phyloP scores from a whole-genome alignment of 2,797 vertebrate species.

The Halcyon smyrnensis region DNA sequence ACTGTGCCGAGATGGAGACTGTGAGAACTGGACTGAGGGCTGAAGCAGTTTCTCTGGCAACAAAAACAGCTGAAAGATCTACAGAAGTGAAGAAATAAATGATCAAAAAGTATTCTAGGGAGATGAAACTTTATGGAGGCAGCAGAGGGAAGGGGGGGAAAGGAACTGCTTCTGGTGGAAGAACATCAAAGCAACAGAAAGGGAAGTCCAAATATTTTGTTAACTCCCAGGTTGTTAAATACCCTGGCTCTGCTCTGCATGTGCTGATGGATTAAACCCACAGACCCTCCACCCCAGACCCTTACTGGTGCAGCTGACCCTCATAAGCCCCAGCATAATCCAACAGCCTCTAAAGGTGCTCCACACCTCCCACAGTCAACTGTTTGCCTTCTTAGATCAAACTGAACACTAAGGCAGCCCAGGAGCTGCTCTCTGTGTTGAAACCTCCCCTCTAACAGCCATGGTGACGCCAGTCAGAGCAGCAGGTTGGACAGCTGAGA shows the following conservation, averaged over 20 bases:
- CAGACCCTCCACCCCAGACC: accelerated
- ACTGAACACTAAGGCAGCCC: not conserved
- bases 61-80: not conserved
- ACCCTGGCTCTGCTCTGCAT: not conserved
- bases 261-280: not conserved
- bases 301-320: accelerated
- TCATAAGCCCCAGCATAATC: not conserved
- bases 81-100: not conserved
- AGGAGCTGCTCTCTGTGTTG: accelerated
- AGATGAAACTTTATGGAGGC: not conserved
- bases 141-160: not conserved
- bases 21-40: not conserved
- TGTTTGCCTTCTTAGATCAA: not conserved
- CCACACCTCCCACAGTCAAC: accelerated
- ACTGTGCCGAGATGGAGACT: not conserved
- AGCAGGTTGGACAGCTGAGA: not conserved
- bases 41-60: not conserved
- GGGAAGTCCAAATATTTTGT: not conserved
- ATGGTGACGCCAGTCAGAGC: accelerated
- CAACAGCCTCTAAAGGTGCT: not conserved
- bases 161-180: not conserved
- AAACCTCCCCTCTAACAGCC: accelerated
- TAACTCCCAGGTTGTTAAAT: not conserved
- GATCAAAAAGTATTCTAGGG: not conserved
- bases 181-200: not conserved